phyloP scores from a whole-genome alignment of 2,113 vertebrate species.

The Arenaria interpres region DNA sequence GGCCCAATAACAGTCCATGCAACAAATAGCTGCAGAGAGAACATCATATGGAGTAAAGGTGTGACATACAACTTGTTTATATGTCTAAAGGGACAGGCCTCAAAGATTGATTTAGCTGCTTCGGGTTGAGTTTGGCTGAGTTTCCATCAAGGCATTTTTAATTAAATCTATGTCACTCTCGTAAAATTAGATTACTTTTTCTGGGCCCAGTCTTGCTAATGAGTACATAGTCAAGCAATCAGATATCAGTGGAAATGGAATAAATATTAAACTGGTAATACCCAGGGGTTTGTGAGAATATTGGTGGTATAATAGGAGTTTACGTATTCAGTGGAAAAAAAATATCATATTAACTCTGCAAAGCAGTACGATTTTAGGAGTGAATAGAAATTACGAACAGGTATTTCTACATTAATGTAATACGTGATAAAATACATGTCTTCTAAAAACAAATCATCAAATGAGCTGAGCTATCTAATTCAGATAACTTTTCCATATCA shows the following conservation, averaged over 20 bases:
- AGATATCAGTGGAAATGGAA: background rate
- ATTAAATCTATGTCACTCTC: background rate
- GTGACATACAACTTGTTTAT: background rate
- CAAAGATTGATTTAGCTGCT: background rate
- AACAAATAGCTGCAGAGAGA: background rate
- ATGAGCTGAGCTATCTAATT: background rate
- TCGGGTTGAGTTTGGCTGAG: background rate
- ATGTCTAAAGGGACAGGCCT: background rate
- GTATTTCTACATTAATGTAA: background rate
- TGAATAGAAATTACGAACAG: background rate
- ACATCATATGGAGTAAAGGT: background rate
- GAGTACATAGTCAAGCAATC: background rate
- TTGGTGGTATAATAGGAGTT: background rate
- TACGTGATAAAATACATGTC: background rate
- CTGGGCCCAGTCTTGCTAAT: background rate
- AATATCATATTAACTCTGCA: background rate
- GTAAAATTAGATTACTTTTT: background rate
- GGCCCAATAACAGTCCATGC: background rate
- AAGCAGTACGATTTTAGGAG: background rate
- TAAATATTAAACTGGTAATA: background rate
- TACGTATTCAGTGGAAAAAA: background rate
- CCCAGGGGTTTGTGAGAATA: background rate
- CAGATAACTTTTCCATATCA: background rate
- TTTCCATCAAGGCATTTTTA: background rate
- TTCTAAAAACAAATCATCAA: background rate